Evolutionary conservation across 2,113 vertebrate species (phyloP).

Genomic region (Suncus etruscus): DNA sequence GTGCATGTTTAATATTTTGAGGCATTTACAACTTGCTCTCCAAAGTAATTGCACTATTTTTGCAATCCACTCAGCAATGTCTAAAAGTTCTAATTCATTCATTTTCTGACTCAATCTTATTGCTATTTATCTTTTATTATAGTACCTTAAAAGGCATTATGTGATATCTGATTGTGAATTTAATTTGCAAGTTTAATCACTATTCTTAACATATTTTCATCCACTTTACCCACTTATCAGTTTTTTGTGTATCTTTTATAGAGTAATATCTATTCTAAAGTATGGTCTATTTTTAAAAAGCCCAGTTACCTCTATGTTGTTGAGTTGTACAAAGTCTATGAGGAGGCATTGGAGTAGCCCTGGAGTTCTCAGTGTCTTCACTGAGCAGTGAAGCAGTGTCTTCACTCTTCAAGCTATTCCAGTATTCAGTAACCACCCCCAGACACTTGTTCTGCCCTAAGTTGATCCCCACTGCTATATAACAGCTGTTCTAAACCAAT

Average conservation of each 20-base stretch:
- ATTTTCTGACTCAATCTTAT: background rate
- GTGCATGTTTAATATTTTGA: background rate
- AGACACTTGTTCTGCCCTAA: too few species aligned
- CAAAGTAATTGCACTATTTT: background rate
- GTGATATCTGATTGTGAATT: background rate
- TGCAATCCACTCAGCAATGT: too few species aligned
- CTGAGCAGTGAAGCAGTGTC: background rate
- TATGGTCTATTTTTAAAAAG: too few species aligned
- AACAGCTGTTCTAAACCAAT: background rate
- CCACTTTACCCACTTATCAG: background rate
- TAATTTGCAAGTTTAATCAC: background rate
- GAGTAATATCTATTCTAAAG: background rate
- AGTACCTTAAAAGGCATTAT: too few species aligned
- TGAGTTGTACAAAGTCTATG: too few species aligned
- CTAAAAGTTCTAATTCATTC: accelerated
- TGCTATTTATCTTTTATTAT: too few species aligned
- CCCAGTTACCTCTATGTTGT: too few species aligned
- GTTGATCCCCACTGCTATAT: background rate
- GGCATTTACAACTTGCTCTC: background rate
- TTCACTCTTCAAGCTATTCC: background rate
- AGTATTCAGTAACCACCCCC: background rate
- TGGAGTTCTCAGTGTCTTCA: too few species aligned
- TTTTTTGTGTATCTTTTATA: background rate
- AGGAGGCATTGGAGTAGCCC: too few species aligned
- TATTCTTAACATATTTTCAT: background rate